Evolutionary conservation across 2,113 vertebrate species (phyloP).

Genomic region (Cochlearius cochlearius): DNA sequence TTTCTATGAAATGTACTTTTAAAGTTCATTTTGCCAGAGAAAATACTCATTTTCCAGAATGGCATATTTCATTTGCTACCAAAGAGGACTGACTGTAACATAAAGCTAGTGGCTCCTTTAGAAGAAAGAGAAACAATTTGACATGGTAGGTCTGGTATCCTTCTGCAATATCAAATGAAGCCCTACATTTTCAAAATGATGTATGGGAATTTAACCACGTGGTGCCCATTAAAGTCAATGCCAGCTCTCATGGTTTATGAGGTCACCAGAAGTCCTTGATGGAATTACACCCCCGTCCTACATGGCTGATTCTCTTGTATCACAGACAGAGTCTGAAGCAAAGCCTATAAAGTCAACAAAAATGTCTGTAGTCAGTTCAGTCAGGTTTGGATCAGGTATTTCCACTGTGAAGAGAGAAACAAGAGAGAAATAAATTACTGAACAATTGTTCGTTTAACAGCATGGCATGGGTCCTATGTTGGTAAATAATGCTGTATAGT

Average conservation of each 20-base stretch:
- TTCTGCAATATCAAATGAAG: constrained; percentile 64
- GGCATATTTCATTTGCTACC: constrained; percentile 60
- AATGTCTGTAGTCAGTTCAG: not conserved
- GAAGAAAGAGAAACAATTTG: constrained; percentile 67
- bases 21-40: constrained; percentile 49
- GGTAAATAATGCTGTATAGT: not conserved
- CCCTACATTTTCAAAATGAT: constrained; percentile 52
- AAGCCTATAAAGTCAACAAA: constrained; percentile 17
- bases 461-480: not conserved
- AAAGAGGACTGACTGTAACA: constrained; percentile 45
- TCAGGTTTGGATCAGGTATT: not conserved
- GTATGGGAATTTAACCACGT: constrained; percentile 53
- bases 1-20: constrained; percentile 23
- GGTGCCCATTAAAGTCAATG: constrained; percentile 61
- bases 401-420: constrained; percentile 6
- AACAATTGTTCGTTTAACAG: constrained; percentile 13
- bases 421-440: constrained; percentile 30
- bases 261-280: constrained; percentile 63
- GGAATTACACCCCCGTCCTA: constrained; percentile 43
- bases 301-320: not conserved
- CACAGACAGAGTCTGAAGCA: not conserved
- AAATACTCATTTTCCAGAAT: constrained; percentile 58
- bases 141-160: constrained; percentile 61
- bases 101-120: constrained; percentile 40
- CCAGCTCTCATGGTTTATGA: constrained; percentile 62